Conservation (phyloP, 2,888 invertebrate species). For the Mycalesis mineus region DNA sequence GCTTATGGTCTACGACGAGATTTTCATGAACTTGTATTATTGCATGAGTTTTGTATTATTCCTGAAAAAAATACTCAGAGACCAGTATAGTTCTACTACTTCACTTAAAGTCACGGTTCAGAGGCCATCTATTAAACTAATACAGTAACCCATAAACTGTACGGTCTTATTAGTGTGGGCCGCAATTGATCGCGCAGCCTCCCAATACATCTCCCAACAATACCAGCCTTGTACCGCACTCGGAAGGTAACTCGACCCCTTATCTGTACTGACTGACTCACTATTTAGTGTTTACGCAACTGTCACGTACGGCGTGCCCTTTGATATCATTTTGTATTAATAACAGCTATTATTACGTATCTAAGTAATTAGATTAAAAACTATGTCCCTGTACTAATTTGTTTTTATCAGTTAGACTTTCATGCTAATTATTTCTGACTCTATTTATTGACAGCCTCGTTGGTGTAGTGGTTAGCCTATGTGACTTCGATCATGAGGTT, state of each 20-base stretch:
- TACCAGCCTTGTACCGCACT: constrained; percentile 18
- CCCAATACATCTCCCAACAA: constrained; percentile 9
- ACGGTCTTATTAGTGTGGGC: constrained; percentile 7
- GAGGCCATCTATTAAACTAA: constrained; percentile 1
- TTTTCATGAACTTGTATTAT: too few species aligned
- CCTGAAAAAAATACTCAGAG: too few species aligned
- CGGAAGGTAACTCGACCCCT: constrained; percentile 27
- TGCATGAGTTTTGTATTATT: too few species aligned
- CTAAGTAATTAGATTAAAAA: too few species aligned
- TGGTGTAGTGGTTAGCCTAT: too few species aligned
- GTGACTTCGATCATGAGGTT: too few species aligned
- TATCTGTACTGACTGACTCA: constrained; percentile 27
- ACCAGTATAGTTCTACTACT: too few species aligned
- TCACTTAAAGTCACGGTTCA: neutral
- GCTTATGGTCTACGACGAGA: too few species aligned
- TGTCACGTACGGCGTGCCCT: constrained; percentile 17
- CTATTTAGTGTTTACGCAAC: constrained; percentile 21
- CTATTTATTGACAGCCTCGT: too few species aligned
- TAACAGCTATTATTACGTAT: neutral
- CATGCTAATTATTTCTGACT: too few species aligned
- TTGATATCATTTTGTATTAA: constrained; percentile 5
- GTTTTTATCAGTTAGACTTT: too few species aligned
- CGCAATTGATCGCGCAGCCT: constrained; percentile 3
- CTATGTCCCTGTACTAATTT: too few species aligned
- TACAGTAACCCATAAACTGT: neutral